Evolutionary conservation across 2,888 invertebrate genomes (phyloP).

Genomic region (Morpho helenor): DNA sequence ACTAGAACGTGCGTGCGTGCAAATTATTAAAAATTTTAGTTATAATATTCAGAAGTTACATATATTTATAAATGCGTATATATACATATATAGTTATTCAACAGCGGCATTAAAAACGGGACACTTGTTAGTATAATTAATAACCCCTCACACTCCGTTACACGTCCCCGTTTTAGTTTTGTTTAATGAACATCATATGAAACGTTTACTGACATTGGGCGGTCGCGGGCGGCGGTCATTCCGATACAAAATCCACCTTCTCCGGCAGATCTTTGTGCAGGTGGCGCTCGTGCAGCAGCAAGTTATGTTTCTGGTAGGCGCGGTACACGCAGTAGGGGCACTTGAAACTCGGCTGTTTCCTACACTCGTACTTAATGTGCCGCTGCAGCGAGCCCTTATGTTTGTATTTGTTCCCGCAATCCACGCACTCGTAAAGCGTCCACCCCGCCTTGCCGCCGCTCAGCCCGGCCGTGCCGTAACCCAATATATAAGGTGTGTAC

Average conservation of each 20-base stretch:
- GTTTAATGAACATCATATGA: conserved; percentile 25
- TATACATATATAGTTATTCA: too few species aligned
- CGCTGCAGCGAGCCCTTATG: conserved; percentile 88
- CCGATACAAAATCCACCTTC: conserved; percentile 75
- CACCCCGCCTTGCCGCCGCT: conserved; percentile 67
- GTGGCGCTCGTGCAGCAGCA: conserved; percentile 75
- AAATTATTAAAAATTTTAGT: too few species aligned
- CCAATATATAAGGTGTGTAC: conserved; percentile 78
- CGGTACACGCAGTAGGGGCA: conserved; percentile 84
- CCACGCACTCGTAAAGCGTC: conserved; percentile 81
- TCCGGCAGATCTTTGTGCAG: conserved; percentile 76
- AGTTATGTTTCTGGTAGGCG: conserved; percentile 83
- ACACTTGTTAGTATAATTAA: conserved; percentile 16
- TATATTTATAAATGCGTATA: too few species aligned
- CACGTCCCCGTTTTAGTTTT: conserved; percentile 17
- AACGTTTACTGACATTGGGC: conserved; percentile 60
- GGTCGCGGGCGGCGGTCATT: conserved; percentile 58
- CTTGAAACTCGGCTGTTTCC: conserved; percentile 84
- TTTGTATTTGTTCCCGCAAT: conserved; percentile 90
- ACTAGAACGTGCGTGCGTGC: too few species aligned
- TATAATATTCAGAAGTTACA: too few species aligned
- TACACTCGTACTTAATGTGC: conserved; percentile 88
- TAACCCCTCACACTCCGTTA: conserved; percentile 9
- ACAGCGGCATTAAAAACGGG: too few species aligned
- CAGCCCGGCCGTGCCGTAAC: conserved; percentile 69